phyloP scores from a whole-genome alignment of 2,888 invertebrate genomes.

The Timema cristinae region DNA sequence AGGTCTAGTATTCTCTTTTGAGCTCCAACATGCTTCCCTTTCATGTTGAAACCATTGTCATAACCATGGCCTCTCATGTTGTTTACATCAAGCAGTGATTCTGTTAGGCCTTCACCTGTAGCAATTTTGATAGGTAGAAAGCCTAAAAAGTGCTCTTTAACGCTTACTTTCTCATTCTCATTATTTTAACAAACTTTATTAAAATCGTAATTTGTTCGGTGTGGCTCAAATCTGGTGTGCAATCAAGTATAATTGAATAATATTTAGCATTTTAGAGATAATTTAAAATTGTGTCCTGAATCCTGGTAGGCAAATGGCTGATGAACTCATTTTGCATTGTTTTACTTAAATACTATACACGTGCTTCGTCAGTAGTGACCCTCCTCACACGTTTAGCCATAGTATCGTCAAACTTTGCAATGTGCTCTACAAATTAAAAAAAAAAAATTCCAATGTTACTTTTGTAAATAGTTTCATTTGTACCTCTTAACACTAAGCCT shows the following conservation, averaged over 20 bases:
- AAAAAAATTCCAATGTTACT: neutral
- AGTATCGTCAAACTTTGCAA: neutral
- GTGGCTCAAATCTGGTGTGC: too few species aligned
- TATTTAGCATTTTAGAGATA: neutral
- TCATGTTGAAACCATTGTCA: constrained; percentile 1
- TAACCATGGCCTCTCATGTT: constrained; percentile 8
- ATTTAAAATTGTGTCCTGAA: constrained; percentile 8
- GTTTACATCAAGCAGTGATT: neutral
- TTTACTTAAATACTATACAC: constrained; percentile 4
- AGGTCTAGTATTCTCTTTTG: neutral
- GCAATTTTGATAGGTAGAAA: constrained; percentile 1
- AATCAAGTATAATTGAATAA: too few species aligned
- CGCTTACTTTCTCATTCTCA: too few species aligned
- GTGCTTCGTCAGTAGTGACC: constrained; percentile 1
- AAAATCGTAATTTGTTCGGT: too few species aligned
- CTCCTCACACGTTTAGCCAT: constrained; percentile 2
- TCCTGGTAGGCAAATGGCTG: neutral
- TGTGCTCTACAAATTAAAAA: constrained; percentile 3
- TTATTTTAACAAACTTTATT: too few species aligned
- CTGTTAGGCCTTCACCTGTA: neutral
- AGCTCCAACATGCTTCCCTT: constrained; percentile 6
- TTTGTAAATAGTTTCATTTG: too few species aligned
- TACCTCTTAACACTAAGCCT: too few species aligned
- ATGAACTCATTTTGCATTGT: constrained; percentile 7
- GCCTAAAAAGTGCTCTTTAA: too few species aligned